These are phyloP conservation scores for Syngnathoides biaculeatus DNA, from an alignment of 2,113 vertebrate genomes.

Conservation along the genomic window DNA sequence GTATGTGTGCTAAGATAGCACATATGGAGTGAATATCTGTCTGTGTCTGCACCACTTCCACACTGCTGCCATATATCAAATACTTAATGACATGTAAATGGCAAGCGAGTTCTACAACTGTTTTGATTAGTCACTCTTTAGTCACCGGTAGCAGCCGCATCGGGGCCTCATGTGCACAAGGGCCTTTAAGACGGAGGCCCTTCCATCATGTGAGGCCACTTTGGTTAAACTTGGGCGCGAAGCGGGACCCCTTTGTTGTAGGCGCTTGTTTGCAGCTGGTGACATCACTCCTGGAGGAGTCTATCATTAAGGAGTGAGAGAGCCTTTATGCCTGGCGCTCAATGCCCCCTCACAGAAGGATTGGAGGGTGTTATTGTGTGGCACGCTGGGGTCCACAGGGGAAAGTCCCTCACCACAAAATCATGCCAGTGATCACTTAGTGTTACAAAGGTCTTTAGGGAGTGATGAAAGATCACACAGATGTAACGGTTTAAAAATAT, in stretches of 20 bases:
- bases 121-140: conserved; percentile 64
- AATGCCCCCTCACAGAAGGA: conserved; percentile 35
- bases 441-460: conserved; percentile 30
- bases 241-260: conserved; percentile 50
- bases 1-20: conserved; percentile 19
- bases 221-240: conserved; percentile 28
- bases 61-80: conserved; percentile 38
- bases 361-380: conserved; percentile 54
- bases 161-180: conserved; percentile 57
- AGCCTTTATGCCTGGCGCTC: conserved; percentile 17
- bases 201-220: conserved; percentile 62
- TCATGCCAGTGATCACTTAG: conserved; percentile 44
- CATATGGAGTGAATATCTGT: conserved; percentile 10
- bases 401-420: conserved; percentile 54
- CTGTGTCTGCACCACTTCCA: neutral
- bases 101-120: conserved; percentile 42
- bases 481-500: conserved; percentile 48
- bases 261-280: conserved; percentile 45
- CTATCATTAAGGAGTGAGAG: conserved; percentile 58
- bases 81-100: conserved; percentile 47
- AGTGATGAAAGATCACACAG: conserved; percentile 37
- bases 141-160: conserved; percentile 42
- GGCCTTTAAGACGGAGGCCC: conserved; percentile 46
- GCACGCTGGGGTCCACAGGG: conserved; percentile 20
- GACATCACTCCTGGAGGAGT: conserved; percentile 59